Percentiles rank a stretch among this genome's conserved stretches.
These are phyloP conservation scores for Galbula dea DNA, from an alignment of 2,113 vertebrate genomes.

Conservation along the genomic window DNA sequence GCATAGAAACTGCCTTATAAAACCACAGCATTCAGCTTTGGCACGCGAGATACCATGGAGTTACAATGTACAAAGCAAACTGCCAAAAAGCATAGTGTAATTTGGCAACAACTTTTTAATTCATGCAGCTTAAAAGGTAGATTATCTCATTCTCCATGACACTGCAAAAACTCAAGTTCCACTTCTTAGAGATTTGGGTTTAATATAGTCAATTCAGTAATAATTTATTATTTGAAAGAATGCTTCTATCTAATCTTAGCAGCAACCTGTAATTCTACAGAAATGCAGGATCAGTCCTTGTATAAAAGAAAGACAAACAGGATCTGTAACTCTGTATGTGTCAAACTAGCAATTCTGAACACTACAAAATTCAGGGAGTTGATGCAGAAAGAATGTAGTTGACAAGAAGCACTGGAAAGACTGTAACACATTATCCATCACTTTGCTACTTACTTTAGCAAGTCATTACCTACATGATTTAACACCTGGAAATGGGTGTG, in stretches of 20 bases:
- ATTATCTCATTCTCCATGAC: not conserved
- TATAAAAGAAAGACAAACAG: not conserved
- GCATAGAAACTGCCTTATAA: not conserved
- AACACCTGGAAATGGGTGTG: not conserved
- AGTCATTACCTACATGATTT: not conserved
- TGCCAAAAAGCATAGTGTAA: fast-evolving
- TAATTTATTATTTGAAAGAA: not conserved
- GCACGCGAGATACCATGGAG: not conserved
- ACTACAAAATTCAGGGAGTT: not conserved
- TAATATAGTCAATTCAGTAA: not conserved
- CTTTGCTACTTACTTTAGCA: not conserved
- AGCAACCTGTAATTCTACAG: not conserved
- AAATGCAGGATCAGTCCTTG: not conserved
- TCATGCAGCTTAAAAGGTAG: not conserved
- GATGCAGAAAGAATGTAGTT: not conserved
- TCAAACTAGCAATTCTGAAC: not conserved
- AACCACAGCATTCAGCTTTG: not conserved
- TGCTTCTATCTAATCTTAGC: not conserved
- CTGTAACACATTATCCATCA: fast-evolving
- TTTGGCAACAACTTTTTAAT: not conserved
- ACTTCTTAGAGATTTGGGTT: not conserved
- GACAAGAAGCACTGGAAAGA: not conserved
- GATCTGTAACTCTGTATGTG: fast-evolving
- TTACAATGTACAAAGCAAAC: not conserved
- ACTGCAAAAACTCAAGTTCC: not conserved